phyloP scores from a whole-genome alignment of 2,888 invertebrate genomes.

The Acholoe squamosa region DNA sequence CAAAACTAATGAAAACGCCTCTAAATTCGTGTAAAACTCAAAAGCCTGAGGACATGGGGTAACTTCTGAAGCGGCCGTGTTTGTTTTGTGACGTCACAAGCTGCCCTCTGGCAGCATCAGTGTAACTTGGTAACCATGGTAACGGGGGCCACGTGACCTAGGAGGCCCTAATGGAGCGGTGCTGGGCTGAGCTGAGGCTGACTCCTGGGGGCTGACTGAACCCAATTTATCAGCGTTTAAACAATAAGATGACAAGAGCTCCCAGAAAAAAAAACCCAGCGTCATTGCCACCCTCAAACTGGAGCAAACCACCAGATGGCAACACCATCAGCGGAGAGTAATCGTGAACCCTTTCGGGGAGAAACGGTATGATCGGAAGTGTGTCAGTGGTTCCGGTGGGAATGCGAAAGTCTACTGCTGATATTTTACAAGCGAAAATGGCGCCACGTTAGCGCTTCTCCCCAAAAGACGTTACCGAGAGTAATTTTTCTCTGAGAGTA shows the following conservation, averaged over 20 bases:
- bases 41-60: background rate
- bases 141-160: background rate
- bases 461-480: no score
- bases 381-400: no score
- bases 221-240: background rate
- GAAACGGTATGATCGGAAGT: no score
- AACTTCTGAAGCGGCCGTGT: background rate
- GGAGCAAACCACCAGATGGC: background rate
- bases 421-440: no score
- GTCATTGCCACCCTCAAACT: background rate
- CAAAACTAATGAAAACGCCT: background rate
- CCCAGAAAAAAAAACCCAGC: background rate
- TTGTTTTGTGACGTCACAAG: background rate
- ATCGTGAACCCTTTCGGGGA: no score
- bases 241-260: conserved; percentile 28
- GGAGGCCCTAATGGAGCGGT: background rate
- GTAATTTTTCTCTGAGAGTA: background rate
- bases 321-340: no score
- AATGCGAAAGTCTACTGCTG: no score
- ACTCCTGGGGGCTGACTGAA: background rate
- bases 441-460: no score
- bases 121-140: background rate
- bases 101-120: background rate
- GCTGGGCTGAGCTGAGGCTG: no score
- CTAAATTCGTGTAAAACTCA: background rate